phyloP scores from a whole-genome alignment of 2,888 invertebrate genomes.

The Latrodectus hesperus region DNA sequence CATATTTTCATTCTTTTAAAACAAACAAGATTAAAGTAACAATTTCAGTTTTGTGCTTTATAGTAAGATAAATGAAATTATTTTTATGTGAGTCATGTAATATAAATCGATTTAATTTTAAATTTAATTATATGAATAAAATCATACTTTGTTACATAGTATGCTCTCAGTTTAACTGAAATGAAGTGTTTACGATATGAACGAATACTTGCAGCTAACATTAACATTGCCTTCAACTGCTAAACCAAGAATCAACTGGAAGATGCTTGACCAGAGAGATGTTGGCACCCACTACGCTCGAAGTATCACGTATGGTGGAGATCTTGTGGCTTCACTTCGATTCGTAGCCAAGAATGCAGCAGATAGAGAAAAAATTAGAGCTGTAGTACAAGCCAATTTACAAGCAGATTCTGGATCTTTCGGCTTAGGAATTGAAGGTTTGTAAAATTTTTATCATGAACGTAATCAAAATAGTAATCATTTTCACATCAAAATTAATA shows the following conservation, averaged over 20 bases:
- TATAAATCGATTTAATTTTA: no score
- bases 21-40: no score
- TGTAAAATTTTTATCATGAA: background rate
- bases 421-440: conserved; percentile 62
- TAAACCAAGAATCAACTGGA: conserved; percentile 47
- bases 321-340: conserved; percentile 63
- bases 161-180: no score
- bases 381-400: conserved; percentile 50
- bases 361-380: conserved; percentile 60
- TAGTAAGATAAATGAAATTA: no score
- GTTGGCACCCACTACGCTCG: conserved; percentile 62
- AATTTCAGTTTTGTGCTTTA: no score
- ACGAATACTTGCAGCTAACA: conserved; percentile 36
- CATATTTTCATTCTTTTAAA: no score
- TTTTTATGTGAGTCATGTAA: no score
- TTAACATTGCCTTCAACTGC: conserved; percentile 63
- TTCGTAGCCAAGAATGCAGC: conserved; percentile 60
- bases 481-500: no score
- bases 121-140: no score
- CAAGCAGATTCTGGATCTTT: conserved; percentile 65
- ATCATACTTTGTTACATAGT: no score
- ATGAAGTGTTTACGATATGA: no score
- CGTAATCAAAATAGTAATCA: no score
- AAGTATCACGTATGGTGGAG: conserved; percentile 67
- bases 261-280: conserved; percentile 30